These are phyloP conservation scores for Drosophila anomalata DNA, from an alignment of 2,888 invertebrate species.

Conservation along the genomic window DNA sequence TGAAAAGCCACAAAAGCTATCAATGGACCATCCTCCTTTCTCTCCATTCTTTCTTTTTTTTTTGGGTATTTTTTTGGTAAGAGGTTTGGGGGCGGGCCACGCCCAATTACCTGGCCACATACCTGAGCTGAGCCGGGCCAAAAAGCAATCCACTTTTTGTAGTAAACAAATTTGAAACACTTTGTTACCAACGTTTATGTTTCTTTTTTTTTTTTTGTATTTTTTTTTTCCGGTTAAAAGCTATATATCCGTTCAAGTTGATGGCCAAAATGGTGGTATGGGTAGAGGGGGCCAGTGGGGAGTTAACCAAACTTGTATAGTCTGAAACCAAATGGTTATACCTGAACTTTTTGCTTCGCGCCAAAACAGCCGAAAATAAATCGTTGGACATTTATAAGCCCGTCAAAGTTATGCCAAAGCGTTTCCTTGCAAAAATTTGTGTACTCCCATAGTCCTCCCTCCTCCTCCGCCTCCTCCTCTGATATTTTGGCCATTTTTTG, in stretches of 20 bases:
- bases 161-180: conserved; percentile 76
- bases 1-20: conserved; percentile 58
- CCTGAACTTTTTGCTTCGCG: conserved; percentile 38
- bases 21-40: conserved; percentile 43
- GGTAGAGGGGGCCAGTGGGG: not conserved
- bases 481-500: not conserved
- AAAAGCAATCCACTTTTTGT: conserved; percentile 65
- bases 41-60: not conserved
- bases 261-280: not conserved
- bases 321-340: conserved; percentile 11
- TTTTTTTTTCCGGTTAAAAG: conserved; percentile 27
- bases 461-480: not conserved
- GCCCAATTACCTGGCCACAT: conserved; percentile 59
- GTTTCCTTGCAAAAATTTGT: conserved; percentile 61
- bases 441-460: conserved; percentile 22
- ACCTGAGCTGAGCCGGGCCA: conserved; percentile 39
- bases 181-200: conserved; percentile 62
- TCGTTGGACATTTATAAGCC: conserved; percentile 78
- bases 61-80: not conserved
- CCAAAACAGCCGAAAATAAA: conserved; percentile 72
- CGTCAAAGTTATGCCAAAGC: conserved; percentile 76
- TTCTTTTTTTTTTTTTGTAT: not conserved
- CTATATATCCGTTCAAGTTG: conserved; percentile 28
- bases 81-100: conserved; percentile 31
- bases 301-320: conserved; percentile 25